Percentiles rank a stretch among this genome's conserved stretches.
Evolutionary conservation across 2,888 invertebrate genomes (phyloP).

Genomic region (Pheosia tremula): DNA sequence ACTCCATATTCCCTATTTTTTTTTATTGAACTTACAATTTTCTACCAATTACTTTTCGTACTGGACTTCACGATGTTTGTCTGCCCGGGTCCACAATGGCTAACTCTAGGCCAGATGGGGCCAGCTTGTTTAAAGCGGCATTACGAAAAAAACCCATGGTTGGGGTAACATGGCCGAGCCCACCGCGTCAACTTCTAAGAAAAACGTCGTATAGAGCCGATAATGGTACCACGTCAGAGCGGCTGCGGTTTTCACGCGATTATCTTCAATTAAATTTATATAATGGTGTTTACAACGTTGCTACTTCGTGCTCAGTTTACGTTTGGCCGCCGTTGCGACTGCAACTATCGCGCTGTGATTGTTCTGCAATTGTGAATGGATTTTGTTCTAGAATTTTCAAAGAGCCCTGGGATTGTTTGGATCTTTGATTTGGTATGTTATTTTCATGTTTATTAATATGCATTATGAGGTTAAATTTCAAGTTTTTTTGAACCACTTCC

Average conservation of each 20-base stretch:
- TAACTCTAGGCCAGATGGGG: no score
- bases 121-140: no score
- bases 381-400: slow-evolving; percentile 14
- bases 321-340: slow-evolving; percentile 43
- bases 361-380: slow-evolving; percentile 1
- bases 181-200: slow-evolving; percentile 47
- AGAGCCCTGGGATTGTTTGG: slow-evolving; percentile 21
- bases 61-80: no score
- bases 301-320: slow-evolving; percentile 59
- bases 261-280: slow-evolving; percentile 74
- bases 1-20: no score
- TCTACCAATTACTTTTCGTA: no score
- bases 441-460: neutral
- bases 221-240: slow-evolving; percentile 59
- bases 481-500: neutral
- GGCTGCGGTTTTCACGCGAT: slow-evolving; percentile 68
- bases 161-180: slow-evolving; percentile 36
- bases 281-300: slow-evolving; percentile 66
- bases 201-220: slow-evolving; percentile 44
- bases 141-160: neutral
- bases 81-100: no score
- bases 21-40: no score
- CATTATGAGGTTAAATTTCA: no score
- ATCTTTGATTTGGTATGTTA: slow-evolving; percentile 21
- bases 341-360: slow-evolving; percentile 16